phyloP scores from a whole-genome alignment of 2,888 invertebrate species.

The Synanthedon tipuliformis region DNA sequence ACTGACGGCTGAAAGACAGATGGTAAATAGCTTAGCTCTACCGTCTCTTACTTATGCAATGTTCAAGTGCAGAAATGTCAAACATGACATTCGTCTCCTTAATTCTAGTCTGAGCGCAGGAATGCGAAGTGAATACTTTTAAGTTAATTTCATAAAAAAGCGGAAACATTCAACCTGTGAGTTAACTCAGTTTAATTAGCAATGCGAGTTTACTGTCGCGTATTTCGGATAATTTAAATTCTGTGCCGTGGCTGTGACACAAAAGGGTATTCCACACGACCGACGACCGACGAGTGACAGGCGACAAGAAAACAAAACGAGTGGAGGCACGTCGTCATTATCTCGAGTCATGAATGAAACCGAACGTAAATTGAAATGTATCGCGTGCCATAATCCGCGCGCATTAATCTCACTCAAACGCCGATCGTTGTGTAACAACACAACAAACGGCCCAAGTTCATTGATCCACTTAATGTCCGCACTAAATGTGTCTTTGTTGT shows the following conservation, averaged over 20 bases:
- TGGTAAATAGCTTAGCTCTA: too few relatives aligned
- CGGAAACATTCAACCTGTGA: background rate
- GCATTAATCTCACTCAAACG: conserved; percentile 69
- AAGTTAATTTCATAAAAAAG: too few relatives aligned
- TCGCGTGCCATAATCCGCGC: conserved; percentile 69
- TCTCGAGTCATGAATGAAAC: conserved; percentile 66
- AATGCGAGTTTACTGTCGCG: background rate
- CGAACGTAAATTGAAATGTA: conserved; percentile 68
- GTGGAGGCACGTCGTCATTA: conserved; percentile 57
- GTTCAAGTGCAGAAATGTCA: too few relatives aligned
- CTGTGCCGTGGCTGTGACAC: background rate
- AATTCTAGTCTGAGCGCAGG: too few relatives aligned
- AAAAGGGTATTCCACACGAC: conserved; percentile 9
- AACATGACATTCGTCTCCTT: too few relatives aligned
- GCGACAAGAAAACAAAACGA: conserved; percentile 46
- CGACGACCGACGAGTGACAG: conserved; percentile 25
- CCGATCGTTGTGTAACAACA: conserved; percentile 62
- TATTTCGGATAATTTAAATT: background rate
- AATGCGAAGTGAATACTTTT: too few relatives aligned
- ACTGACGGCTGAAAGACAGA: too few relatives aligned
- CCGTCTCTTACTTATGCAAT: too few relatives aligned
- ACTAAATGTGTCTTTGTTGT: conserved; percentile 64
- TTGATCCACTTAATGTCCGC: conserved; percentile 67
- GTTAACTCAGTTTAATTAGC: background rate
- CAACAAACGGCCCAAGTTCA: conserved; percentile 67